Evolutionary conservation across 2,797 vertebrate genomes (phyloP), one percentile per base, ranked within the genome.

Genomic region (Neoniphon sammara): DNA sequence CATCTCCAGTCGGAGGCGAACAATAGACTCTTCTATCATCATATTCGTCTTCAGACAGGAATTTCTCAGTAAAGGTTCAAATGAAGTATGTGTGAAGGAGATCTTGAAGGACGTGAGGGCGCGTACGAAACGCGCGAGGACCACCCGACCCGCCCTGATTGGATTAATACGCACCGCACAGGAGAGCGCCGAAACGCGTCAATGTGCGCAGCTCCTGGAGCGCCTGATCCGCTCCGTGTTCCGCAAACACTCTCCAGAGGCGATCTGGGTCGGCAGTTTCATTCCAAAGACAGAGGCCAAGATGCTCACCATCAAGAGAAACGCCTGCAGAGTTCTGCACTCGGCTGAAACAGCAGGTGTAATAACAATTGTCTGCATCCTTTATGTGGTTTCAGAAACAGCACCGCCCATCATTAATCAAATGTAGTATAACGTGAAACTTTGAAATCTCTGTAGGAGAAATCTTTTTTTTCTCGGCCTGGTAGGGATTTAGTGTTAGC

Each of bases 51-150:
- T 95, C 82, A 89, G 86, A 52, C 85, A 93, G 54, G 84, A 85
- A 4, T 94, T 93, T 46, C 18, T 94, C 21, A 56, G 60, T 54
- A 49, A 64, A 1, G 47, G 11, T 0, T 55, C 73, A 4, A 92
- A 91, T 75, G 49, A 72, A 0, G 14, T 23, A 34, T 85, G 82
- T 59, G 5, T 94, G 3, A 89, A 83, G n/a, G 94, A 94, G 76
- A 94, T 94, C 31, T 25, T 95, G 27, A 94, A 92, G 71, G 94
- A 95, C 55, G 87, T 95, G 1, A 88, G 82, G 67, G 85, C 84
- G 10, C 93, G 94, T 1, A 90, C 90, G 1, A 92, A 85, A 79
- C 86, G 77, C 8, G 81, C 84, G 34, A 44, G 53, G 2, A 53
- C 66, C 20, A 11, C 56, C 18, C 65, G 61, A 0, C 93, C 94